Conservation (phyloP, 2,113 vertebrate species). For the Gambusia holbrooki region DNA sequence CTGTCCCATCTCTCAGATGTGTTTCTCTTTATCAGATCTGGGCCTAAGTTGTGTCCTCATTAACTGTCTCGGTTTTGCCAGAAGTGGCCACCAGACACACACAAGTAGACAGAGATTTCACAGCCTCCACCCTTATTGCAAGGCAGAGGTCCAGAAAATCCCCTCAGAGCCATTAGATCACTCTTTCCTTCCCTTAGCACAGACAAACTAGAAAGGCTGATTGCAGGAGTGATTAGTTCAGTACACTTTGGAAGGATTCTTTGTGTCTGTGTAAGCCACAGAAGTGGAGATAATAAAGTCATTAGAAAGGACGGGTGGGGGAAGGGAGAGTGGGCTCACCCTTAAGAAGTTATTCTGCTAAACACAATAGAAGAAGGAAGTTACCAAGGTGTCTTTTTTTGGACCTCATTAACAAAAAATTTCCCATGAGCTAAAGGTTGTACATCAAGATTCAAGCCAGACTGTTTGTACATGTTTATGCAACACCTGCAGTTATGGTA, state of each 20-base stretch:
- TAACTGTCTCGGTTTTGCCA: constrained; percentile 34
- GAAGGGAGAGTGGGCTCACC: constrained; percentile 4
- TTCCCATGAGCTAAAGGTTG: constrained; percentile 23
- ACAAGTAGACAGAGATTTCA: constrained; percentile 23
- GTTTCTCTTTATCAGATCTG: constrained; percentile 51
- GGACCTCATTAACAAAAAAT: constrained; percentile 43
- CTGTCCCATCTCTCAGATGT: constrained; percentile 26
- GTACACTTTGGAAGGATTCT: constrained; percentile 19
- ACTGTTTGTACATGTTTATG: background rate
- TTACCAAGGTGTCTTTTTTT: constrained; percentile 29
- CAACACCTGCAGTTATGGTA: constrained; percentile 10
- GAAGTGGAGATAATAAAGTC: background rate
- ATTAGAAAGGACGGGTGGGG: constrained; percentile 3
- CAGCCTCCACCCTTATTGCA: constrained; percentile 38
- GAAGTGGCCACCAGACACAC: constrained; percentile 38
- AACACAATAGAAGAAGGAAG: constrained; percentile 24
- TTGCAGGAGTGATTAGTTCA: constrained; percentile 52
- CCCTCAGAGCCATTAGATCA: constrained; percentile 37
- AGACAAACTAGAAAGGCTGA: constrained; percentile 33
- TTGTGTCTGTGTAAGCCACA: constrained; percentile 16
- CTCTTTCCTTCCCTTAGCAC: constrained; percentile 22
- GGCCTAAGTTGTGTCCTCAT: constrained; percentile 29
- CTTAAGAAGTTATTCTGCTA: constrained; percentile 15
- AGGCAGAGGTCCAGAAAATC: constrained; percentile 42
- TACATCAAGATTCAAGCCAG: constrained; percentile 16